Evolutionary conservation across 2,888 invertebrate genomes (phyloP).

Genomic region (Clitarchus hookeri): DNA sequence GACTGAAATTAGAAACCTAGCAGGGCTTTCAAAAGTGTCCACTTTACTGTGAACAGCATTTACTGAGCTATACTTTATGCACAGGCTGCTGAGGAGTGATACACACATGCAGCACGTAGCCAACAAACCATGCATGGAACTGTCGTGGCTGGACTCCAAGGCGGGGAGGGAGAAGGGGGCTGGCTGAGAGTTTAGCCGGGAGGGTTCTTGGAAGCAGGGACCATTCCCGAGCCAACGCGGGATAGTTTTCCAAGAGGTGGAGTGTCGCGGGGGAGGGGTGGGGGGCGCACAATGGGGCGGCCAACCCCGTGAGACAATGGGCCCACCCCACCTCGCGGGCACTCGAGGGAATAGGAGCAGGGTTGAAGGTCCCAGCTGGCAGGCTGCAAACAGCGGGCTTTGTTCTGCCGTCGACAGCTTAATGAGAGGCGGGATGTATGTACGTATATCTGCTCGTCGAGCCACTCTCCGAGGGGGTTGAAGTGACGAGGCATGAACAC

Average conservation of each 20-base stretch:
- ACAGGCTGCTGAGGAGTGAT: no score
- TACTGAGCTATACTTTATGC: no score
- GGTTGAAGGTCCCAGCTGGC: conserved; percentile 3
- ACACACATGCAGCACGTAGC: not conserved
- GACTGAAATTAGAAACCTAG: no score
- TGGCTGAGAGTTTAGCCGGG: not conserved
- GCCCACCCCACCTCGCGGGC: not conserved
- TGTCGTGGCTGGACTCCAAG: not conserved
- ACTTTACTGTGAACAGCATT: no score
- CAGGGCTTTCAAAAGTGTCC: no score
- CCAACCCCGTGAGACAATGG: not conserved
- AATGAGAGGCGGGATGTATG: not conserved
- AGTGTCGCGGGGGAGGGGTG: no score
- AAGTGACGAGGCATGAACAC: not conserved
- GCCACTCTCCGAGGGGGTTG: not conserved
- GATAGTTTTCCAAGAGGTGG: not conserved
- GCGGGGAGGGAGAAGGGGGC: not conserved
- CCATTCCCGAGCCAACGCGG: not conserved
- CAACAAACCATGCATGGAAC: no score
- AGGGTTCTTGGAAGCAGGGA: not conserved
- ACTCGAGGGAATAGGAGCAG: not conserved
- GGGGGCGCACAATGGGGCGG: not conserved
- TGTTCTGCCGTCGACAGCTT: not conserved
- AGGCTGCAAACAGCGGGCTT: conserved; percentile 1
- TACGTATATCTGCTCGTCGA: not conserved